Percentiles rank a stretch among this genome's conserved stretches.
These are phyloP conservation scores for Gonocerus acuteangulatus DNA, from an alignment of 2,888 invertebrate species.

Conservation along the genomic window DNA sequence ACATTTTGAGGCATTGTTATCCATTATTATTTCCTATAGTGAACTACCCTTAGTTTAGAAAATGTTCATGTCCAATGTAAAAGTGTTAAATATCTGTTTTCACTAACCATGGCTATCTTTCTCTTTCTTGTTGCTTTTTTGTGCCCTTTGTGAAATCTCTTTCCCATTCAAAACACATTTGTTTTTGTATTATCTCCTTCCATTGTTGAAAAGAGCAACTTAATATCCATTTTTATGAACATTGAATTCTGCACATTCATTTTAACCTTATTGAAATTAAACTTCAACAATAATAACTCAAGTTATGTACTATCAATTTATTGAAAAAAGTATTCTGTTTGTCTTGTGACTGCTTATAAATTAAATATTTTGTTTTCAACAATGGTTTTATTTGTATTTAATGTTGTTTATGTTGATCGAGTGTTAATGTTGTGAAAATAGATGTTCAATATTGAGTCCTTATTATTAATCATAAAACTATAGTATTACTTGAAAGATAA, in stretches of 20 bases:
- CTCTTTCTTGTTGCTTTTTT: conserved; percentile 58
- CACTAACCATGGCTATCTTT: conserved; percentile 7
- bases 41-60: conserved; percentile 17
- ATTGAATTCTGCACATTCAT: neutral
- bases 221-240: neutral
- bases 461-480: neutral
- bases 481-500: neutral
- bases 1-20: conserved; percentile 6
- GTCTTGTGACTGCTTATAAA: no score
- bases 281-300: no score
- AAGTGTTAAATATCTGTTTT: conserved; percentile 19
- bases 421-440: conserved; percentile 20
- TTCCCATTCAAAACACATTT: conserved; percentile 32
- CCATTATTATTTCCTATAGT: conserved; percentile 16
- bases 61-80: conserved; percentile 18
- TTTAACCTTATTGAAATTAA: no score
- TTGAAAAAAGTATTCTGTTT: no score
- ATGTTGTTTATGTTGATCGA: conserved; percentile 12
- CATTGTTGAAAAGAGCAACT: conserved; percentile 12
- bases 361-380: conserved; percentile 7
- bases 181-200: conserved; percentile 11
- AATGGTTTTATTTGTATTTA: conserved; percentile 16
- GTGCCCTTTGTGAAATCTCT: conserved; percentile 66
- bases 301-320: no score
- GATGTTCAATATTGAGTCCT: conserved; percentile 6